Base-by-base conservation (phyloP, 2,888 invertebrate species). In the Apamea sordens region DNA sequence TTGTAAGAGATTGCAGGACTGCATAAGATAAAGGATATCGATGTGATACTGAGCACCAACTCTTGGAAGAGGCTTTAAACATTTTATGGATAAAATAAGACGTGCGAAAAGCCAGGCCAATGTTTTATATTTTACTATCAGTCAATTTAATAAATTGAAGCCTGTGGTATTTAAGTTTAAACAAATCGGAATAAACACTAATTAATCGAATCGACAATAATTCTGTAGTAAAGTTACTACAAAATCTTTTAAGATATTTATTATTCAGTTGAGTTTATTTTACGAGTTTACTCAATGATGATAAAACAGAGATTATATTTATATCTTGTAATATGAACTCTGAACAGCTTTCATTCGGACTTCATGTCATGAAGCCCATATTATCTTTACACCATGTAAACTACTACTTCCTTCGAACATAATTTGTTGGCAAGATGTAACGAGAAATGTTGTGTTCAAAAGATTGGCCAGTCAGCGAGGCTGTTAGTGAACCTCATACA, bases 11-110 rank as follows among this genome's bases (percentile, higher is more conserved):
- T 71, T 83, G 63, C 56, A 78, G 71, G 65, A 75, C 18, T 61
- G 71, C 32, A 68, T 5, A n/a, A 59, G 85, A 86, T 85, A 87
- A 80, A 68, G 68, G 44, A 8, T 83, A 68, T 70, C 50, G 44
- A 64, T 63, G 59, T 41, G 65, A 71, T 69, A 67, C 67, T 73
- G 65, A 73, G 8, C 63, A 78, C 70, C 72, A 32, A 77, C n/a
- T 65, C 53, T 59, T 44, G 77, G 44, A 71, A 50, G 24, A 15
- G 24, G 15, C 28, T 63, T 59, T 13, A 68, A 83, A 50, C 28
- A 63, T 73, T 80, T 80, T 70, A 80, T 70, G 28, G 32, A 59
- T 41, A 24, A 56, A 10, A 24, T 24, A 50, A 61, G 24, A 24
- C 44, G 5, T 36, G 44, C 1, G 69, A 24, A 47, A 65, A 73